phyloP scores from a whole-genome alignment of 2,888 invertebrate species.

The Suillia variegata region DNA sequence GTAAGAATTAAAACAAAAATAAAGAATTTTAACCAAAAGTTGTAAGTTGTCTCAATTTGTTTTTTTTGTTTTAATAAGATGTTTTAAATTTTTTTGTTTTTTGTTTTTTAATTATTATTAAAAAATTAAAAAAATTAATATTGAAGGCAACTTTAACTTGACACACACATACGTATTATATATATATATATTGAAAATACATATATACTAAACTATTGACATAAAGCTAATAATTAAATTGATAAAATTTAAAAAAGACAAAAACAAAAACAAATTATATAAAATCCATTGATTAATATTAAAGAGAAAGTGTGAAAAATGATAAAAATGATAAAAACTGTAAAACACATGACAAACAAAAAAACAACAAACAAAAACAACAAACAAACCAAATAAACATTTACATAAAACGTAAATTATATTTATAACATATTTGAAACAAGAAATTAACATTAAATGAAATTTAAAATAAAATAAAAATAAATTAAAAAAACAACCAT shows the following conservation, averaged over 20 bases:
- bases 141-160: slow-evolving; percentile 16
- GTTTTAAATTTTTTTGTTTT: slow-evolving; percentile 52
- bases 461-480: slow-evolving; percentile 37
- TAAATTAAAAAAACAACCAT: too few species aligned
- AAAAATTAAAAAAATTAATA: slow-evolving; percentile 33
- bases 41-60: not conserved
- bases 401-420: slow-evolving; percentile 42
- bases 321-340: slow-evolving; percentile 16
- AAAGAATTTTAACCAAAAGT: not conserved
- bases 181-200: slow-evolving; percentile 34
- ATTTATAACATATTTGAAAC: slow-evolving; percentile 53
- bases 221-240: slow-evolving; percentile 17
- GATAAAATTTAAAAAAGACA: slow-evolving; percentile 35
- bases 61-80: not conserved
- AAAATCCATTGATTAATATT: slow-evolving; percentile 46
- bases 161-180: slow-evolving; percentile 26
- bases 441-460: slow-evolving; percentile 54
- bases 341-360: slow-evolving; percentile 31
- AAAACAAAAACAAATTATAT: slow-evolving; percentile 9
- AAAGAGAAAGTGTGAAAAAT: slow-evolving; percentile 18
- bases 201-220: slow-evolving; percentile 32
- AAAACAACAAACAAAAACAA: too few species aligned
- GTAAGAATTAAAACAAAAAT: not conserved
- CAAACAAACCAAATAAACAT: too few species aligned
- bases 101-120: too few species aligned